These are phyloP conservation scores for Luidia sarsii DNA, from an alignment of 53 echinoderm and acorn worm species.

Conservation along the genomic window DNA sequence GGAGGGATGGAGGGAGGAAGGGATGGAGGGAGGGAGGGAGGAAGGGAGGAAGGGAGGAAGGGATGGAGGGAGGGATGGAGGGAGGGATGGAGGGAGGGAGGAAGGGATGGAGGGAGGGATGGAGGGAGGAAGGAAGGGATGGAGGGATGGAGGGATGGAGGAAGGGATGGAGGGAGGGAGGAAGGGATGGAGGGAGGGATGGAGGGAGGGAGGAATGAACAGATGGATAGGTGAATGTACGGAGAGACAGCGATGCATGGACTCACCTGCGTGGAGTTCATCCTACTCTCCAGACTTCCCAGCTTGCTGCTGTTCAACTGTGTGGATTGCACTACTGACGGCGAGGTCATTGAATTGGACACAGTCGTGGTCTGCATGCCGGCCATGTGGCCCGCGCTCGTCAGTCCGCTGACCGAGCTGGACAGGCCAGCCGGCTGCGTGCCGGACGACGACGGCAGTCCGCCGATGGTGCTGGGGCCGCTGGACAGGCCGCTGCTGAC, in stretches of 20 bases:
- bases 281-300: constrained; percentile 72
- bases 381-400: constrained; percentile 37
- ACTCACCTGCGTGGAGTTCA: constrained; percentile 70
- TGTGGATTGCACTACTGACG: constrained; percentile 71
- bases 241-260: not conserved
- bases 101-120: too few relatives aligned
- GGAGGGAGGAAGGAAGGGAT: too few relatives aligned
- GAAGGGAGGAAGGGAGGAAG: too few relatives aligned
- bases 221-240: too few relatives aligned
- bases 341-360: constrained; percentile 75
- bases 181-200: too few relatives aligned
- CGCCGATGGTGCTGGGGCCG: constrained; percentile 60
- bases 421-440: constrained; percentile 50
- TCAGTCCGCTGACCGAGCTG: constrained; percentile 53
- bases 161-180: too few relatives aligned
- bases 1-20: too few relatives aligned
- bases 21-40: too few relatives aligned
- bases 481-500: constrained; percentile 54
- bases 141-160: too few relatives aligned
- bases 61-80: too few relatives aligned
- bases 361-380: constrained; percentile 45
- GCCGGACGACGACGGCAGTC: constrained; percentile 42
- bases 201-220: too few relatives aligned
- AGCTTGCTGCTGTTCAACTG: constrained; percentile 77
- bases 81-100: too few relatives aligned